These are phyloP conservation scores for Colletes gigas DNA, from an alignment of 1,140 invertebrate genomes.

Conservation along the genomic window DNA sequence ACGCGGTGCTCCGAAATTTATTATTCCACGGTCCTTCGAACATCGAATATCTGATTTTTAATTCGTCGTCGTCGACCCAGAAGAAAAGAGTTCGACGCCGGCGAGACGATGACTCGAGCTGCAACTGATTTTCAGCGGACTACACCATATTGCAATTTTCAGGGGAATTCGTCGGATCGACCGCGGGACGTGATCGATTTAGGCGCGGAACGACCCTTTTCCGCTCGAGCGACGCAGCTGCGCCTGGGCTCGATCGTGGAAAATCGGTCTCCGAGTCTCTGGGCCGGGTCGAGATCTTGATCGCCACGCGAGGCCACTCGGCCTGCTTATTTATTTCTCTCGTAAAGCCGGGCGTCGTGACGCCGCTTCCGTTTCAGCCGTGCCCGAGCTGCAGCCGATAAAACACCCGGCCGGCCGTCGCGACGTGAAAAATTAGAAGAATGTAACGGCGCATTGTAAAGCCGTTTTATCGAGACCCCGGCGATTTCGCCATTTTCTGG, in stretches of 20 bases:
- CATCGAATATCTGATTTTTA: too few species aligned
- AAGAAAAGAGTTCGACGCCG: too few species aligned
- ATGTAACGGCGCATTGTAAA: slow-evolving; percentile 50
- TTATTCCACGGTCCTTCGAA: too few species aligned
- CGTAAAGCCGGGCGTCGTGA: slow-evolving; percentile 34
- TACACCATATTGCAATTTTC: too few species aligned
- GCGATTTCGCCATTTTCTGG: slow-evolving; percentile 7
- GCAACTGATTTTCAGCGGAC: too few species aligned
- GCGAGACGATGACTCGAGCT: too few species aligned
- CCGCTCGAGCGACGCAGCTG: not conserved
- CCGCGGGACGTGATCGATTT: too few species aligned
- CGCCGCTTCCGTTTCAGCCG: slow-evolving; percentile 28
- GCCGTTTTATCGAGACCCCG: slow-evolving; percentile 31
- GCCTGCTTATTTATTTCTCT: slow-evolving; percentile 53
- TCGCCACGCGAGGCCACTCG: slow-evolving; percentile 41
- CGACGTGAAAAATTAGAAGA: slow-evolving; percentile 51
- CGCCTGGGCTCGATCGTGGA: slow-evolving; percentile 35
- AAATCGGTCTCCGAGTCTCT: slow-evolving; percentile 46
- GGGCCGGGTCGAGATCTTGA: slow-evolving; percentile 45
- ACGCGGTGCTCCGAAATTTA: too few species aligned
- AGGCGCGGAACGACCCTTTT: too few species aligned
- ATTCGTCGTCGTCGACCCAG: too few species aligned
- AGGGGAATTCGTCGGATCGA: too few species aligned
- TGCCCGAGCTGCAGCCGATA: slow-evolving; percentile 17
- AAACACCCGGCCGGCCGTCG: slow-evolving; percentile 20